Conservation (phyloP, 2,113 vertebrate genomes). For the Callocephalon fimbriatum region DNA sequence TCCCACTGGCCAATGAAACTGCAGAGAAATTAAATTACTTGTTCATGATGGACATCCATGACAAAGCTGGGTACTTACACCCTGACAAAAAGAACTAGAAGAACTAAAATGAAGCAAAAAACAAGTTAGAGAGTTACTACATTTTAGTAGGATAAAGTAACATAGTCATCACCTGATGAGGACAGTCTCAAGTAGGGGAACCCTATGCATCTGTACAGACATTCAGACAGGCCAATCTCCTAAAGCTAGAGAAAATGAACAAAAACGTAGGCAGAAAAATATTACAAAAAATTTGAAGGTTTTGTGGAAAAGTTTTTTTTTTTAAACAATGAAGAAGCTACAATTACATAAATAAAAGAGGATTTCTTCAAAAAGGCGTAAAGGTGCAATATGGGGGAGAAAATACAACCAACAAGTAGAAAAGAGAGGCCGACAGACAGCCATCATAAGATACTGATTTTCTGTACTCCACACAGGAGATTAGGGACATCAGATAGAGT, state of each 20-base stretch:
- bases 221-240: not conserved
- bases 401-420: not conserved
- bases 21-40: not conserved
- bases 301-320: not conserved
- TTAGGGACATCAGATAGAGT: not conserved
- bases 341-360: not conserved
- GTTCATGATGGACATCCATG: not conserved
- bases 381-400: not conserved
- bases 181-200: not conserved
- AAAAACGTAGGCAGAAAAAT: not conserved
- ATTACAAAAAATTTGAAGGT: not conserved
- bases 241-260: not conserved
- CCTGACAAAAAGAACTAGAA: not conserved
- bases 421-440: not conserved
- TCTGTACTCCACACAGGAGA: not conserved
- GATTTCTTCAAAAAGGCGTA: not conserved
- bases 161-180: not conserved
- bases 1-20: not conserved
- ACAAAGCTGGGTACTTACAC: not conserved
- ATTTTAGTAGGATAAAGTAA: not conserved
- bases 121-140: not conserved
- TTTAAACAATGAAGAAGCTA: not conserved
- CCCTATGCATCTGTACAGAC: not conserved
- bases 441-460: not conserved
- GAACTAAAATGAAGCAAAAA: not conserved